Base-by-base conservation (phyloP, 2,888 invertebrate genomes). In the Euspilapteryx auroguttella region DNA sequence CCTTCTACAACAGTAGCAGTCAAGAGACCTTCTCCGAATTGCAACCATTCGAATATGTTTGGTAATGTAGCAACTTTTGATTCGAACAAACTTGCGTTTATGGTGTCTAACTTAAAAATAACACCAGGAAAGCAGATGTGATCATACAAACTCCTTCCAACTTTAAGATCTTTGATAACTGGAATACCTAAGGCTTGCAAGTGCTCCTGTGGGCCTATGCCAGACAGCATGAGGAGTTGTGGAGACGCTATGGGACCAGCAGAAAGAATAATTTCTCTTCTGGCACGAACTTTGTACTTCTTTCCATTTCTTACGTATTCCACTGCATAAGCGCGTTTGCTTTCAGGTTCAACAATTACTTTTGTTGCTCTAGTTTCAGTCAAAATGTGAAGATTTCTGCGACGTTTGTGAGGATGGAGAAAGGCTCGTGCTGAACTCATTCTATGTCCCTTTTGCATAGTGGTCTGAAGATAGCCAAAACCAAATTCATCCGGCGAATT, bases 161-260 rank as follows among this genome's bases (percentile, higher is more conserved):
- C 86, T 10, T 81, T 83, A 27, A 86, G 52, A 36, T 85, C 78
- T 29, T 79, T 56, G 2, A 87, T 44, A 1, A 86, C 59, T 1
- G 84, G 83, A 32, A 87, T 79, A 0, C 73, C 75, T 4, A 82
- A 57, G 6, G 69, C 57, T 32, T 75, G 50, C 2, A 86, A 59
- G 44, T 85, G 77, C 34, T 81, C 61, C 32, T 57, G 54, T 0
- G 81, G 81, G 1, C 82, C 82, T 9, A 82, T 51, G 8, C 93
- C 93, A 4, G 93, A 93, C 2, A 96, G 58, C 89, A 95, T 89
- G n/a, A 96, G 78, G 10, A 96, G 51, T 54, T 96, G 94, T 0
- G 95, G 93, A 0, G 92, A 88, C 42, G 88, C 90, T 35, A 96
- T 84, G 1, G 93, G 81, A 1, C 96, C 95, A 0, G 90, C 92